Conservation (phyloP, 2,888 invertebrate species). For the Teinopalpus imperialis region DNA sequence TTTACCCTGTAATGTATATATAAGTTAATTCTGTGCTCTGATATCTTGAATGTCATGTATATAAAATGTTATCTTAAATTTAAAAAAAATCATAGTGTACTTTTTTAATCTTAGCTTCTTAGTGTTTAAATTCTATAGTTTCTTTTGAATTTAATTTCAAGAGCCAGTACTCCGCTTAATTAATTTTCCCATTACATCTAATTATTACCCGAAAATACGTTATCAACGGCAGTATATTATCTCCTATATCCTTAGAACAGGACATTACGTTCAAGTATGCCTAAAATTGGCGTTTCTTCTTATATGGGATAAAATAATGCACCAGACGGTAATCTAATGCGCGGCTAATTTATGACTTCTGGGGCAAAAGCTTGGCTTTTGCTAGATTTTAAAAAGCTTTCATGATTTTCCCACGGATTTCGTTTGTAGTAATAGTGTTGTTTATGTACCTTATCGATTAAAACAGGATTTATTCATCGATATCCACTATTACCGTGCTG, state of each 20-base stretch:
- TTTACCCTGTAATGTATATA: too few relatives aligned
- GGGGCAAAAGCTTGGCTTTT: constrained; percentile 46
- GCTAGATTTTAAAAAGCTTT: constrained; percentile 63
- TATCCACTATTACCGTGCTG: too few relatives aligned
- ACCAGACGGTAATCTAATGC: constrained; percentile 49
- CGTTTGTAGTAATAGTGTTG: constrained; percentile 52
- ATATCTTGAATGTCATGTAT: too few relatives aligned
- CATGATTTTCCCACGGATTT: constrained; percentile 70
- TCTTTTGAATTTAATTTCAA: background rate
- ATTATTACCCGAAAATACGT: constrained; percentile 17
- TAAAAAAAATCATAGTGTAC: too few relatives aligned
- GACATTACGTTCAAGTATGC: constrained; percentile 3
- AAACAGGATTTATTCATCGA: too few relatives aligned
- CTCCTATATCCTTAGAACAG: constrained; percentile 8
- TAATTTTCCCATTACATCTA: constrained; percentile 7
- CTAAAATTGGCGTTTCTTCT: constrained; percentile 34
- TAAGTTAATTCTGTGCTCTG: too few relatives aligned
- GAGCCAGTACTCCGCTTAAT: constrained; percentile 25
- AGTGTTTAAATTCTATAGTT: background rate
- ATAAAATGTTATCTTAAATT: too few relatives aligned
- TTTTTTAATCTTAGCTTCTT: background rate
- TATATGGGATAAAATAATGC: constrained; percentile 43
- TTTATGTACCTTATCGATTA: constrained; percentile 8
- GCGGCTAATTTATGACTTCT: constrained; percentile 52
- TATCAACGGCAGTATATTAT: constrained; percentile 7